phyloP scores from a whole-genome alignment of 2,888 invertebrate species.

The Diloba caeruleocephala region DNA sequence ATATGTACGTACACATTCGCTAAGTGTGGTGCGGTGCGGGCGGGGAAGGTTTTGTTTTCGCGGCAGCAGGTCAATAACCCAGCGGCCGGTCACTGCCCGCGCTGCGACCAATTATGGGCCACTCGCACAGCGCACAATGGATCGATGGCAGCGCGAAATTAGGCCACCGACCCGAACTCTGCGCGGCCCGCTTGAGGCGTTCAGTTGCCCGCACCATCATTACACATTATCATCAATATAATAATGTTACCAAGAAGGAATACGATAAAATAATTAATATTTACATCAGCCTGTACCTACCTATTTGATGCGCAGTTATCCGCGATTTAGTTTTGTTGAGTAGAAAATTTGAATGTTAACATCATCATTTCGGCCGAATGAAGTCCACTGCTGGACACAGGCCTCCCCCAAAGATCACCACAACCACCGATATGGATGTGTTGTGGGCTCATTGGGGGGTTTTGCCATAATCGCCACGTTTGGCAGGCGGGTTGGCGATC shows the following conservation, averaged over 20 bases:
- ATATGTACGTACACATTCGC: slow-evolving; percentile 49
- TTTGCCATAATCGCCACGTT: no score
- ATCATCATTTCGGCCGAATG: no score
- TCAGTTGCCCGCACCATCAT: slow-evolving; percentile 62
- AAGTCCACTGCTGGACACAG: no score
- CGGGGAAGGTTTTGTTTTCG: slow-evolving; percentile 86
- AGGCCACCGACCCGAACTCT: slow-evolving; percentile 80
- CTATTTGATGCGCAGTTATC: background rate
- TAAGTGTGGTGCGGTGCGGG: slow-evolving; percentile 59
- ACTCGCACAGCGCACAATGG: slow-evolving; percentile 89
- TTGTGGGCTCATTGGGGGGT: no score
- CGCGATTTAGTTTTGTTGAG: background rate
- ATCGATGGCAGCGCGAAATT: slow-evolving; percentile 88
- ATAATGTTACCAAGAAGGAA: slow-evolving; percentile 10
- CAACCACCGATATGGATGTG: no score
- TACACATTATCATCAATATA: slow-evolving; percentile 24
- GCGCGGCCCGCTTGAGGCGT: slow-evolving; percentile 59
- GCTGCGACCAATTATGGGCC: slow-evolving; percentile 89
- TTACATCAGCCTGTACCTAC: background rate
- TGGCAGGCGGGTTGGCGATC: no score
- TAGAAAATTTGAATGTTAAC: background rate
- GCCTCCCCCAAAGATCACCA: no score
- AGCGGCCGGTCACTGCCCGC: slow-evolving; percentile 87
- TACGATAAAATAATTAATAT: slow-evolving; percentile 3
- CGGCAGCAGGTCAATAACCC: slow-evolving; percentile 83